Evolutionary conservation across 1,140 invertebrate genomes (phyloP), one percentile per base, ranked within the genome.

Genomic region (Calliopsis andreniformis): DNA sequence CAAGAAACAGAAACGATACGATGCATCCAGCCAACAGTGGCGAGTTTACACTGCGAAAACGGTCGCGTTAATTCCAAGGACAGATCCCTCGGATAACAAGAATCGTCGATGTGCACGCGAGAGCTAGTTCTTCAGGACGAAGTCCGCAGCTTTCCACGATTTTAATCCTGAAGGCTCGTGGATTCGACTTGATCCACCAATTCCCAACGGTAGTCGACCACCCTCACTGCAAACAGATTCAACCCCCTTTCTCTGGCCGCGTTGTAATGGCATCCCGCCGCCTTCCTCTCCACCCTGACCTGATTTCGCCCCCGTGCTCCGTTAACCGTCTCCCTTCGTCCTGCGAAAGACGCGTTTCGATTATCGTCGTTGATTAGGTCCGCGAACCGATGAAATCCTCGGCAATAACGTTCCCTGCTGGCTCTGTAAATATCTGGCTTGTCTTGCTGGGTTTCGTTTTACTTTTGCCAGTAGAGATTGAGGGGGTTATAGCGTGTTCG

Each of bases 111-210:
- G 66, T 55, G 23, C 61, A 66, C 61, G 10, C 35, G 35, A 39
- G 32, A 35, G 23, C 25, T n/a, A 32, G 62, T 75, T 67, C 61
- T 67, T 75, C 49, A 35, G 49, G 63, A 82, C 76, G 23, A 5
- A 39, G 10, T 4, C 42, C 73, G 8, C 32, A 55, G 55, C 43
- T 76, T 69, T 61, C 66, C 51, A 49, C 30, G 53, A 59, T 76
- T 68, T 68, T 76, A 76, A 76, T 75, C 71, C 45, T 47, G 30
- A 23, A 23, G 18, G 25, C 49, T 20, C 10, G 30, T 14, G 51
- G 62, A 56, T 66, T 67, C 51, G 16, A 32, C 71, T 67, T 75
- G 71, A 75, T 75, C 71, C 62, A 66, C 71, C 62, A 67, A 75
- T 75, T 75, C 71, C 59, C 59, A 43, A 35, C 30, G 23, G 49